Base-by-base conservation (phyloP, 2,113 vertebrate species). In the Hippotragus niger region DNA sequence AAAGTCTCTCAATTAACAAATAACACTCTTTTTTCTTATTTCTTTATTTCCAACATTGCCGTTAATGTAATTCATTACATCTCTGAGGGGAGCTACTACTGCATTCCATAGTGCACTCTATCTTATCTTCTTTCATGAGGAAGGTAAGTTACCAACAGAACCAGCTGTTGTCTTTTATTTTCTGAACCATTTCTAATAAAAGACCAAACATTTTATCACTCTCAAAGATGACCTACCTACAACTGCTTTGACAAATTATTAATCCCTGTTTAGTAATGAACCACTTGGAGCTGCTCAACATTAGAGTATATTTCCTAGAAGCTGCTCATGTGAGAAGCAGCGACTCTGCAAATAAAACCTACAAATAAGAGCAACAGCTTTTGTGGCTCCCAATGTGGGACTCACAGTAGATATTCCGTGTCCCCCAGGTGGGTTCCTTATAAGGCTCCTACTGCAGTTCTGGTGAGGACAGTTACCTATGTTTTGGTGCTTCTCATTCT, bases 361-460 rank as follows among this genome's bases (percentile, higher is more conserved):
- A 23, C 16, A 57, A 33, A 74, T 21, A 33, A 52, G 71, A 45
- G 27, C 3, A 3, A 23, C 31, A 92, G 50, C 45, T 27, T 11
- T 16, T 47, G 14, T 16, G 5, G 47, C 12, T 23, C 5, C 36
- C 40, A 14, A 0, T 0, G 0, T 43, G 23, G 6, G 50, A 5
- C 12, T 60, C 29, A 21, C 62, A n/a, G 29, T 31, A 29, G 2
- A 6, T 2, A 6, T 4, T 7, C 16, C 2, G 0, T 7, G 14
- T 13, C 13, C n/a, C 31, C 50, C 31, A 23, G 9, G 3, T 3
- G 4, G 5, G 15, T 45, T 1, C 15, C 17, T 36, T 0, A 23
- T 0, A 31, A 27, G 33, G 2, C 10, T 29, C 4, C 52, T 16
- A 7, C 36, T 50, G 31, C 0, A 71, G 58, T 4, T 7, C 45